A percentile compares a stretch with the other conserved stretches of the same genome.
Evolutionary conservation across 2,113 vertebrate species (phyloP).

Genomic region (Carettochelys insculpta): DNA sequence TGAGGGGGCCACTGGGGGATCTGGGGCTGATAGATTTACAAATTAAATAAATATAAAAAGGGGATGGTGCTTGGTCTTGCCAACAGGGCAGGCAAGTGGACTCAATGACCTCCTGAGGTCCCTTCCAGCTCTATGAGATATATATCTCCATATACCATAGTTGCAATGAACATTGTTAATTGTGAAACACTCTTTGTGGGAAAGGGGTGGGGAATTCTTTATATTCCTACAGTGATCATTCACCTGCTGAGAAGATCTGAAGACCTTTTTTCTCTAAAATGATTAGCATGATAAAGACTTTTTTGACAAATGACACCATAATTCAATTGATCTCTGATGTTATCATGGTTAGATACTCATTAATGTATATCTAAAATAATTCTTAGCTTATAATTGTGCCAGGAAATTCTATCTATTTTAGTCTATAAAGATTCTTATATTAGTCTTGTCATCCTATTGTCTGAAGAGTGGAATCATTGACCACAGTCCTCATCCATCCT

Average conservation of each 20-base stretch:
- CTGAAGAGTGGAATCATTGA: not conserved
- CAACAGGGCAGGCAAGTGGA: too few species aligned
- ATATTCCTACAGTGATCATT: not conserved
- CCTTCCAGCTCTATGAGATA: too few species aligned
- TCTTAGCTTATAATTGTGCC: conserved; percentile 2
- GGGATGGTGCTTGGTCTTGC: too few species aligned
- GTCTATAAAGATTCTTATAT: not conserved
- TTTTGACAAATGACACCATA: conserved; percentile 44
- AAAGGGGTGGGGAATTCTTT: not conserved
- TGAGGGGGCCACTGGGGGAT: too few species aligned
- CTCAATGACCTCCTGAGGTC: too few species aligned
- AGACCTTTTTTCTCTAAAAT: conserved; percentile 22
- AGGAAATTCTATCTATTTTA: not conserved
- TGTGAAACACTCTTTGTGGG: not conserved
- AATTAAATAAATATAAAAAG: too few species aligned
- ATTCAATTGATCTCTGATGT: conserved; percentile 35
- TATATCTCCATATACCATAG: too few species aligned
- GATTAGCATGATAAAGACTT: conserved; percentile 40
- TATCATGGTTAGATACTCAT: conserved; percentile 25
- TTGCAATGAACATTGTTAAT: not conserved
- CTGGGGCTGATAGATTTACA: too few species aligned
- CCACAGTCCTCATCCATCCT: not conserved
- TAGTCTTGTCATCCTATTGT: not conserved
- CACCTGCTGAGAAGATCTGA: conserved; percentile 19
- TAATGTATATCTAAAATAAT: conserved; percentile 26